These are phyloP conservation scores for Poeciliopsis prolifica DNA, from an alignment of 2,113 vertebrate genomes.

Conservation along the genomic window DNA sequence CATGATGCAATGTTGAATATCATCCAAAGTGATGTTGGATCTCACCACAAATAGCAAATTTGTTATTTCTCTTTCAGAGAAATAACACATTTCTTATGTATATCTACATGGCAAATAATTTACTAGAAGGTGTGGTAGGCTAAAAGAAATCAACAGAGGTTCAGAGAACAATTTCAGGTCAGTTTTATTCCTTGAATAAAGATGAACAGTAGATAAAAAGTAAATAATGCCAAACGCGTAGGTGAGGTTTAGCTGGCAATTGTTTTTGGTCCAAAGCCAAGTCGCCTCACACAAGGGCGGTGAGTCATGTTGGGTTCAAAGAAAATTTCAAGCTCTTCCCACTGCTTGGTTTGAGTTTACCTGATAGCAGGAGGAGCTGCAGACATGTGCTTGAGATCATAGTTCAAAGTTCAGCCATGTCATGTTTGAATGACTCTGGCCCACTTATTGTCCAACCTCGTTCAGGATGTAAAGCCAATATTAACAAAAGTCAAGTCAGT, in stretches of 20 bases:
- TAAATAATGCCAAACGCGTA: constrained; percentile 19
- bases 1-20: constrained; percentile 9
- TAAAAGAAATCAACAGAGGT: not conserved
- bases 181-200: not conserved
- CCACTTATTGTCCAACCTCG: constrained; percentile 17
- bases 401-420: constrained; percentile 62
- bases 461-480: not conserved
- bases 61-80: not conserved
- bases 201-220: not conserved
- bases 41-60: not conserved
- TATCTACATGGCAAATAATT: too few species aligned
- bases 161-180: not conserved
- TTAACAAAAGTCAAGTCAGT: constrained; percentile 7
- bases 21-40: not conserved
- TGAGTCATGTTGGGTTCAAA: constrained; percentile 41
- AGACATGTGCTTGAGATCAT: constrained; percentile 39
- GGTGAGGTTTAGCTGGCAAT: constrained; percentile 35
- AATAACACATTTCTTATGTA: too few species aligned
- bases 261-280: constrained; percentile 22
- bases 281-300: not conserved
- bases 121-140: too few species aligned
- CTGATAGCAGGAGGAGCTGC: constrained; percentile 47
- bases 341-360: constrained; percentile 38
- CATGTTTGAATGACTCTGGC: constrained; percentile 37
- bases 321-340: constrained; percentile 21